Conservation (phyloP, 2,888 invertebrate genomes). For the Caenorhabditis uteleia region DNA sequence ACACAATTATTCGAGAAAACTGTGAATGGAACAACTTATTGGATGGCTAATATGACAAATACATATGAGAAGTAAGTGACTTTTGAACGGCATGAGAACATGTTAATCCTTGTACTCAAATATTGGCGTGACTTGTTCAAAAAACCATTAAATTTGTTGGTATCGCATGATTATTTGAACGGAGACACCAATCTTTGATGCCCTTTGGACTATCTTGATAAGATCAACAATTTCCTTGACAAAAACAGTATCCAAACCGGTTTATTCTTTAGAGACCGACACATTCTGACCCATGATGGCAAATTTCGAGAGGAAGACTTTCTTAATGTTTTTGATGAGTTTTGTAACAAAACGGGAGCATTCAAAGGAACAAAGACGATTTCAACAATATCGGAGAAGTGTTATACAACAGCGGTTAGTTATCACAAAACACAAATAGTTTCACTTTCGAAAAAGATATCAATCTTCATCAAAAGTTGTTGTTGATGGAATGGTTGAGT, state of each 20-base stretch:
- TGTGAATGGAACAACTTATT: conserved; percentile 38
- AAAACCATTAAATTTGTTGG: background rate
- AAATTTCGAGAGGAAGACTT: conserved; percentile 38
- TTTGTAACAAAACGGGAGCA: conserved; percentile 14
- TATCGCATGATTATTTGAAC: background rate
- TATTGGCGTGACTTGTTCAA: background rate
- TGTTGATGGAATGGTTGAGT: conserved; percentile 6
- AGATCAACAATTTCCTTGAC: background rate
- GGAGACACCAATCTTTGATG: no score
- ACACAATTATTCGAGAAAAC: conserved; percentile 25
- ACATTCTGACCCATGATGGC: conserved; percentile 35
- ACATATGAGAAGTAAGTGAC: background rate
- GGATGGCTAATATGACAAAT: conserved; percentile 34
- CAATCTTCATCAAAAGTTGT: no score
- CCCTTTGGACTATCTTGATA: no score
- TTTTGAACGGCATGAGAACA: no score
- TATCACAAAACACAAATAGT: no score
- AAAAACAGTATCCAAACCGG: background rate
- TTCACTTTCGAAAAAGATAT: no score
- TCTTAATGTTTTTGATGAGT: conserved; percentile 28
- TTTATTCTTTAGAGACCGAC: conserved; percentile 26
- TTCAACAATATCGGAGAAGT: conserved; percentile 29
- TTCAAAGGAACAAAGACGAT: conserved; percentile 18
- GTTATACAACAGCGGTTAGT: conserved; percentile 33
- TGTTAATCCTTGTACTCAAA: no score